Base-by-base conservation (phyloP, 2,797 vertebrate genomes). In the Taeniopygia guttata region DNA sequence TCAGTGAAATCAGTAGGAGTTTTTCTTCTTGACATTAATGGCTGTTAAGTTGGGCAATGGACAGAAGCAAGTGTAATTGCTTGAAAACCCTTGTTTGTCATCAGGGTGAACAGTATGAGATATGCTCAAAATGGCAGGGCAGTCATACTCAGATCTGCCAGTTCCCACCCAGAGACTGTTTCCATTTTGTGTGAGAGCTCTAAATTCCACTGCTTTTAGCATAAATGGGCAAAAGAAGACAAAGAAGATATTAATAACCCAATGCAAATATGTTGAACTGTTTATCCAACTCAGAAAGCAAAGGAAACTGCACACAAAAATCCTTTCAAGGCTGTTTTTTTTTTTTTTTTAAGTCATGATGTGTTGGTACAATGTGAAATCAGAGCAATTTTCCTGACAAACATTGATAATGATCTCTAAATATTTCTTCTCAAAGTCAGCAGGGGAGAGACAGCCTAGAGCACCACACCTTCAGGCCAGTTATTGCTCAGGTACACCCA, bases 211-310 rank as follows among this genome's bases (percentile, higher is more conserved):
- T 72, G 11, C 7, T 80, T 85, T 93, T 80, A 70, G 29, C 29
- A 48, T 46, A 83, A 90, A 74, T 15, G 40, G 59, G 29, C 16
- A 56, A 82, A 66, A 15, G 16, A 82, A 76, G 36, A 76, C 52
- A 70, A 66, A 30, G 18, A 69, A 56, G 45, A 77, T 67, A 83
- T 52, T 60, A 84, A 79, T 52, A 84, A 34, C 14, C 14, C 19
- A n/a, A 58, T 40, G 58, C 86, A 93, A 86, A 73, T 29, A 85
- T 49, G 56, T 4, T 26, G 9, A 79, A 42, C 8, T 87, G 10
- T 70, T 91, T 93, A 70, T 79, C 11, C 70, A 84, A 59, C 27
- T 79, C 32, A 45, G 22, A 89, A 93, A 93, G 64, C 25, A 88
- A 89, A 87, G 42, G 30, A 90, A 90, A 77, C 38, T 1, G 1